phyloP scores from a whole-genome alignment of 2,797 vertebrate genomes.

The Acrocephalus scirpaceus region DNA sequence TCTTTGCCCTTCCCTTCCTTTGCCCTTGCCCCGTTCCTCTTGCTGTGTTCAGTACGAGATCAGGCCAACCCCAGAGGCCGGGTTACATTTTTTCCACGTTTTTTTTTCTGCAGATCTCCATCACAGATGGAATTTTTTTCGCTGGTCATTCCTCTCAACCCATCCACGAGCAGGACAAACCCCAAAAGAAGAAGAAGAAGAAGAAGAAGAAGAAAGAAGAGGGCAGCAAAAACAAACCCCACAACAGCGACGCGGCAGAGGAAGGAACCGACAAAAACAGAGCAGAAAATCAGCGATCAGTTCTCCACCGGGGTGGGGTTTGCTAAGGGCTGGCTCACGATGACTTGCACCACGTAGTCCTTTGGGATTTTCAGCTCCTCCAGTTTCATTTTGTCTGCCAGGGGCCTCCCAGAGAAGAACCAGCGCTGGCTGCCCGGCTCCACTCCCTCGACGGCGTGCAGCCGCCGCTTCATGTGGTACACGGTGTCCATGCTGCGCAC shows the following conservation, averaged over 20 bases:
- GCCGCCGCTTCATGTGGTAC: constrained; percentile 93
- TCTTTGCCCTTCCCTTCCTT: not conserved
- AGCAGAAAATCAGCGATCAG: constrained; percentile 66
- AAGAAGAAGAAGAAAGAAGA: constrained; percentile 31
- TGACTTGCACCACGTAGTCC: constrained; percentile 98
- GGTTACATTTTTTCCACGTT: not conserved
- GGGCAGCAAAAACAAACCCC: constrained; percentile 70
- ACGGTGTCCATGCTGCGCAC: constrained; percentile 93
- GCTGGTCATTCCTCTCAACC: constrained; percentile 75
- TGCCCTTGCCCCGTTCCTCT: constrained; percentile 39
- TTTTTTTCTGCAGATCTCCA: constrained; percentile 74
- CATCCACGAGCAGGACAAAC: constrained; percentile 66
- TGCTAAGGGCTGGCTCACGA: constrained; percentile 91
- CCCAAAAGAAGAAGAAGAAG: not conserved
- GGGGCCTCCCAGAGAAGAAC: constrained; percentile 97
- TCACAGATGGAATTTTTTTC: constrained; percentile 81
- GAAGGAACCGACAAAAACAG: not conserved
- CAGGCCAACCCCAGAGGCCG: constrained; percentile 43
- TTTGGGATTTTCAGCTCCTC: constrained; percentile 98
- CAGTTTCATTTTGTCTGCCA: constrained; percentile 95
- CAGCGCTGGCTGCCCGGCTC: constrained; percentile 89
- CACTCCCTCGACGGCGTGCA: constrained; percentile 89
- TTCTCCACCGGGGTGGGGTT: constrained; percentile 90
- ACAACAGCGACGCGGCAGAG: constrained; percentile 45
- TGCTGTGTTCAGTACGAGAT: constrained; percentile 1